Percentiles rank a stretch among this genome's conserved stretches.
Conservation (phyloP, 92 coral and sea anemone species). For the Chrysogorgia sp. region DNA sequence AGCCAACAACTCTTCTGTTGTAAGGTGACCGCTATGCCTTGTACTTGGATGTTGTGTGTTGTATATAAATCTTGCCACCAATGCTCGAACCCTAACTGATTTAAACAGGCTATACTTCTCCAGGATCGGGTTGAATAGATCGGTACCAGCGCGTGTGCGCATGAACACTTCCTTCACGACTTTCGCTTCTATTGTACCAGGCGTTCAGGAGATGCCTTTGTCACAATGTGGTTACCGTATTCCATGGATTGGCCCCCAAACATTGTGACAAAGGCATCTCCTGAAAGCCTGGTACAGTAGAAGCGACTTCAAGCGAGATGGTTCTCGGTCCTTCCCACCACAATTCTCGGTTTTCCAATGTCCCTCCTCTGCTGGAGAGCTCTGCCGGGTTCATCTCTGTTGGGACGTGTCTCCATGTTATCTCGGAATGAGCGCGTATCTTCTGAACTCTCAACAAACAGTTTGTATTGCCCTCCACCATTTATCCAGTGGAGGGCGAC, state of each 20-base stretch:
- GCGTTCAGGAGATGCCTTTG: conserved; percentile 38
- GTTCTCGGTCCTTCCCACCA: neutral
- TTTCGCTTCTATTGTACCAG: conserved; percentile 29
- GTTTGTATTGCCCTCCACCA: neutral
- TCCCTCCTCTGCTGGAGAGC: neutral
- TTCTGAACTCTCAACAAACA: neutral
- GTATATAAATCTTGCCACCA: conserved; percentile 43
- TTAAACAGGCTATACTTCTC: conserved; percentile 49
- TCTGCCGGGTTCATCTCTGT: neutral
- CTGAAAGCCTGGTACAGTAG: conserved; percentile 31
- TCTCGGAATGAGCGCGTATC: neutral
- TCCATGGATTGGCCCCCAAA: no score
- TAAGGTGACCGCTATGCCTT: conserved; percentile 36
- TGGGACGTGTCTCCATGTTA: neutral
- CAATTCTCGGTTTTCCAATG: neutral
- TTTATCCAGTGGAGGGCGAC: conserved; percentile 32
- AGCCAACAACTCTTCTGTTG: conserved; percentile 25
- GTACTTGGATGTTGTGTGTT: conserved; percentile 34
- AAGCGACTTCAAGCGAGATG: conserved; percentile 20
- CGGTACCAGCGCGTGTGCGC: conserved; percentile 2
- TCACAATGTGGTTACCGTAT: conserved; percentile 3
- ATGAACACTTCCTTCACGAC: conserved; percentile 37
- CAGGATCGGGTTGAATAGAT: conserved; percentile 38
- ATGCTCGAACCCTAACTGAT: conserved; percentile 3
- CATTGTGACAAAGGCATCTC: conserved; percentile 29